Base-by-base conservation (phyloP, 2,888 invertebrate species). In the Exephanes ischioxanthus region DNA sequence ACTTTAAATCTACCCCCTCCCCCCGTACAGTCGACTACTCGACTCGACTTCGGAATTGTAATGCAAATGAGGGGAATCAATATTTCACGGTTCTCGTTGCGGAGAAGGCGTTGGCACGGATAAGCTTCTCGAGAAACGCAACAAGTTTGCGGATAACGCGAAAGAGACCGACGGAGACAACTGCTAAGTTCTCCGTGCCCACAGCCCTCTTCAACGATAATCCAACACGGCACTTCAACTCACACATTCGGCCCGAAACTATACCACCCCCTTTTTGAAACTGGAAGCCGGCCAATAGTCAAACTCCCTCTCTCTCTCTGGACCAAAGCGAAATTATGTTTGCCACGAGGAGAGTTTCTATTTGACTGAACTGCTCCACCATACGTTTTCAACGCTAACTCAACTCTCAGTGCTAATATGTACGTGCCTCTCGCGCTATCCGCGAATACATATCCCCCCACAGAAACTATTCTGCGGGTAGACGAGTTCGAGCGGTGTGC, bases 271-370 rank as follows among this genome's bases (percentile, higher is more conserved):
- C 16, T 91, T 91, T 88, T 89, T 90, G 87, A 84, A 87, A 85
- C 85, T 91, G 91, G 90, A 91, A 88, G 84, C 86, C 87, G 87
- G 89, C 92, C 91, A 91, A 90, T 89, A 81, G 78, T 80, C 86
- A 79, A 83, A 82, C 68, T 61, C 3, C 53, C 48, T 33, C 45
- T 22, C 61, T 58, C 61, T 58, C 71, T 70, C 70, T 75, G 75
- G 81, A n/a, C 61, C 61, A 30, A 16, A 80, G 68, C 78, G 78
- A 83, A 86, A 87, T 88, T 87, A 84, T 82, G 80, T 87, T 82
- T 76, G 81, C 79, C 84, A 68, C 77, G 68, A 73, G 66, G 81
- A 72, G 66, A 86, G 80, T 82, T 85, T 82, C 86, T 85, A 85
- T 84, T 82, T 82, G 75, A 79, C 80, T 68, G 82, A 61, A 80